Conservation (phyloP, 1,140 invertebrate genomes). For the Drosophila obscura region DNA sequence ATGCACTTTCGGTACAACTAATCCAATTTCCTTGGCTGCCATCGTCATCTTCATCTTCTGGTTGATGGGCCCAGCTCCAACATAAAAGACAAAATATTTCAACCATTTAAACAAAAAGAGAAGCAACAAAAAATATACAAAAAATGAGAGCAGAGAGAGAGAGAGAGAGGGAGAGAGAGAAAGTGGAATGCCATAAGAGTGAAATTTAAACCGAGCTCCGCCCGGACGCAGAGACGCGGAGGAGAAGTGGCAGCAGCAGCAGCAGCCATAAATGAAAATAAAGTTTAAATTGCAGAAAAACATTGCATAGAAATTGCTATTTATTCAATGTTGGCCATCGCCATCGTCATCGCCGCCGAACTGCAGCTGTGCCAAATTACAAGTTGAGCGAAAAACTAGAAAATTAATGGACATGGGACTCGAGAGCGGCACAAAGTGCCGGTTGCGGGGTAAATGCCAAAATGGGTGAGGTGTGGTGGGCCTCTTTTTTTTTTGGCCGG, state of each 20-base stretch:
- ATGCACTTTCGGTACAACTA: neutral
- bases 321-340: conserved; percentile 66
- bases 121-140: conserved; percentile 4
- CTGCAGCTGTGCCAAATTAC: conserved; percentile 68
- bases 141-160: conserved; percentile 23
- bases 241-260: too few relatives aligned
- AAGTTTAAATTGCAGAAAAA: conserved; percentile 77
- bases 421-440: conserved; percentile 1
- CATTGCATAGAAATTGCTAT: conserved; percentile 72
- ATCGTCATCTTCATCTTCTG: neutral
- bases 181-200: conserved; percentile 25
- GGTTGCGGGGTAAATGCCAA: neutral
- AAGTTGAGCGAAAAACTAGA: conserved; percentile 16
- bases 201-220: conserved; percentile 43
- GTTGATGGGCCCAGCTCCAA: conserved; percentile 2
- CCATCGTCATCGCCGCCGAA: conserved; percentile 33
- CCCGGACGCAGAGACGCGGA: neutral
- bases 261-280: conserved; percentile 70
- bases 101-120: neutral
- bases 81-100: conserved; percentile 32
- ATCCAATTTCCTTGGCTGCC: conserved; percentile 18
- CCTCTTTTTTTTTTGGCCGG: too few relatives aligned
- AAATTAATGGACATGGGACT: conserved; percentile 13
- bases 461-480: neutral
- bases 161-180: neutral